Percentiles rank a stretch among this genome's conserved stretches.
Evolutionary conservation across 2,113 vertebrate species (phyloP).

Genomic region (Pandion haliaetus): DNA sequence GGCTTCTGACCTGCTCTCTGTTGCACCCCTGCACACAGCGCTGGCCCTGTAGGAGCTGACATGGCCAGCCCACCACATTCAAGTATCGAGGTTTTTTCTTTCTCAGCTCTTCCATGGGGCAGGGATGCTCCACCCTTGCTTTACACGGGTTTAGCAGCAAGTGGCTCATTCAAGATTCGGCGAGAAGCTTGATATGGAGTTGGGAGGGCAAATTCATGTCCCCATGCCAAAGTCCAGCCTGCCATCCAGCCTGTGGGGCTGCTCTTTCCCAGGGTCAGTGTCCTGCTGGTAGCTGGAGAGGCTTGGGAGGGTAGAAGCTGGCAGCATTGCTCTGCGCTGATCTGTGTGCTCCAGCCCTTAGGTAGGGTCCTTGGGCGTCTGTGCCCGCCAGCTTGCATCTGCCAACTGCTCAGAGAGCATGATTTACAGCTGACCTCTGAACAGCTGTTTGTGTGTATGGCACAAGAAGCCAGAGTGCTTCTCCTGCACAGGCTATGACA

Average conservation of each 20-base stretch:
- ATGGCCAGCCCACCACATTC: rapidly evolving
- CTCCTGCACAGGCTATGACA: neutral
- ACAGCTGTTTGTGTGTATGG: neutral
- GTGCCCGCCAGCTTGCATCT: neutral
- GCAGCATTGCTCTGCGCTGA: neutral
- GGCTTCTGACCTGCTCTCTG: neutral
- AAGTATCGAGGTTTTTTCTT: rapidly evolving
- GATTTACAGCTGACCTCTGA: neutral
- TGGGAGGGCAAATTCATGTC: neutral
- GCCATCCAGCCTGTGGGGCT: neutral
- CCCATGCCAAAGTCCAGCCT: no score
- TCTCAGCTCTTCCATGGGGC: neutral
- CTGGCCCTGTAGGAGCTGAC: neutral
- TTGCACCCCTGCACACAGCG: neutral
- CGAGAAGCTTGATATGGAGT: rapidly evolving
- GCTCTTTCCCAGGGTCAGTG: neutral
- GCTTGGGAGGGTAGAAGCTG: neutral
- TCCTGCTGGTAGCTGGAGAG: neutral
- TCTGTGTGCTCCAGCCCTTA: neutral
- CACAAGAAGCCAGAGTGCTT: neutral
- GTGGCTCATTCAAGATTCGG: neutral
- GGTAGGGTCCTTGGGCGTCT: neutral
- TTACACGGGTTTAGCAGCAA: neutral
- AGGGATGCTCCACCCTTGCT: neutral
- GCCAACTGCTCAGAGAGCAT: neutral